Conservation (phyloP, 2,888 invertebrate species). For the Geotrupes spiniger region DNA sequence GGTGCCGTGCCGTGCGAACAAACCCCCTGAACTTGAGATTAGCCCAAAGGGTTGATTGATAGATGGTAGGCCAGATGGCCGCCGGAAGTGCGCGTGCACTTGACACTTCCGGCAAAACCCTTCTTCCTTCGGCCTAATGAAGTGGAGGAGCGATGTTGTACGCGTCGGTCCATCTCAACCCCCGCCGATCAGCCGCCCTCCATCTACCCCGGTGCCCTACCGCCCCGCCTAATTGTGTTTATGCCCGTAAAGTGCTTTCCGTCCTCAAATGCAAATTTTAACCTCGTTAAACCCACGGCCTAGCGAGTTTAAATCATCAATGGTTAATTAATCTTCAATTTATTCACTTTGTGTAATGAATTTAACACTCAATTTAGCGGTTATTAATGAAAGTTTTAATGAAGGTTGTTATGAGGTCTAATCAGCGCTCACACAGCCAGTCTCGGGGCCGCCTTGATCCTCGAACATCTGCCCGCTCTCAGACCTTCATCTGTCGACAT, state of each 20-base stretch:
- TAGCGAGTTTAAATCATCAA: slow-evolving; percentile 54
- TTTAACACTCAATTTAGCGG: slow-evolving; percentile 57
- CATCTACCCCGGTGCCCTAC: neutral
- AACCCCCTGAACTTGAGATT: slow-evolving; percentile 23
- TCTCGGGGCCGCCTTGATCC: slow-evolving; percentile 20
- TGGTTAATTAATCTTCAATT: slow-evolving; percentile 57
- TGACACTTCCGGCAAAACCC: slow-evolving; percentile 46
- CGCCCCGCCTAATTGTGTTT: slow-evolving; percentile 50
- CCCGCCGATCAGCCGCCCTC: slow-evolving; percentile 12
- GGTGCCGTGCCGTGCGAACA: slow-evolving; percentile 21
- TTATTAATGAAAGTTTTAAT: slow-evolving; percentile 60
- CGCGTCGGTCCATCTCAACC: slow-evolving; percentile 25
- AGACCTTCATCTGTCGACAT: slow-evolving; percentile 33
- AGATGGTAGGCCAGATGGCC: slow-evolving; percentile 36
- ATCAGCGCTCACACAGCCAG: slow-evolving; percentile 26
- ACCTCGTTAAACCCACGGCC: slow-evolving; percentile 53
- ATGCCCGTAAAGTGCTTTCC: slow-evolving; percentile 53
- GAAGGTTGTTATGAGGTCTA: slow-evolving; percentile 45
- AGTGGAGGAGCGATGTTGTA: slow-evolving; percentile 34
- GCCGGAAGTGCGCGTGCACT: slow-evolving; percentile 46
- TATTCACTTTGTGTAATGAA: slow-evolving; percentile 55
- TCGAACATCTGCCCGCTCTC: slow-evolving; percentile 37
- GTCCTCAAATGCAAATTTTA: slow-evolving; percentile 56
- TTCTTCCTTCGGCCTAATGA: slow-evolving; percentile 36
- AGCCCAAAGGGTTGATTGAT: slow-evolving; percentile 35